Base-by-base conservation (phyloP, 2,888 invertebrate genomes). In the Gryllus longicercus region DNA sequence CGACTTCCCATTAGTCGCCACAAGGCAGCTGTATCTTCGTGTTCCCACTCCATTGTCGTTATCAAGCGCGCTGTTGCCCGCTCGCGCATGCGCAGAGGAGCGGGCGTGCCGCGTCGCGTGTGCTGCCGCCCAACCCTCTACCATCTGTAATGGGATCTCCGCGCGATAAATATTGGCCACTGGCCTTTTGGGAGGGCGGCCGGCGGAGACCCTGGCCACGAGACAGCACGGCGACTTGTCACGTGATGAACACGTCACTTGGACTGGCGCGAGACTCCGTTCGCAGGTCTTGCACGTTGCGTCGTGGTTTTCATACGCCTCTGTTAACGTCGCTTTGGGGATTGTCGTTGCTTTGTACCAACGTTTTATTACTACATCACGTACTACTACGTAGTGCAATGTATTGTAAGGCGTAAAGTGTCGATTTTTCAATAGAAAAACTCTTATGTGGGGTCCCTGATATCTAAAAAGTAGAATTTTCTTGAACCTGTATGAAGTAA, bases 11-110 rank as follows among this genome's bases (percentile, higher is more conserved):
- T n/a, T 63, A 14, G 63, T 14, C 63, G 63, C 63, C 63, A 16
- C 63, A 8, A 63, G 14, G 63, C 63, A 4, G 63, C 16, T 63
- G 16, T 63, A 63, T 63, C 63, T 63, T 63, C 63, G 63, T 63
- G 63, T 63, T 63, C n/a, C 63, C 63, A 63, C 63, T n/a, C 63
- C 63, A n/a, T 63, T 63, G 63, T 63, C 63, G 63, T 63, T 63
- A 63, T 63, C 16, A n/a, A 14, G n/a, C 16, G 16, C 14, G 63
- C 14, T 8, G 63, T 14, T n/a, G 63, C 14, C 63, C 4, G 16
- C 16, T 4, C 63, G 63, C 16, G 63, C 14, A 63, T n/a, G 16
- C n/a, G 63, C 14, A 14, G 16, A 63, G n/a, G 3, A n/a, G 12
- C 16, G 63, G n/a, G n/a, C 63, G 63, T 14, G 63, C n/a, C 63